A percentile compares a stretch with the other conserved stretches of the same genome.
Evolutionary conservation across 2,113 vertebrate genomes (phyloP).

Genomic region (Struthidea cinerea): DNA sequence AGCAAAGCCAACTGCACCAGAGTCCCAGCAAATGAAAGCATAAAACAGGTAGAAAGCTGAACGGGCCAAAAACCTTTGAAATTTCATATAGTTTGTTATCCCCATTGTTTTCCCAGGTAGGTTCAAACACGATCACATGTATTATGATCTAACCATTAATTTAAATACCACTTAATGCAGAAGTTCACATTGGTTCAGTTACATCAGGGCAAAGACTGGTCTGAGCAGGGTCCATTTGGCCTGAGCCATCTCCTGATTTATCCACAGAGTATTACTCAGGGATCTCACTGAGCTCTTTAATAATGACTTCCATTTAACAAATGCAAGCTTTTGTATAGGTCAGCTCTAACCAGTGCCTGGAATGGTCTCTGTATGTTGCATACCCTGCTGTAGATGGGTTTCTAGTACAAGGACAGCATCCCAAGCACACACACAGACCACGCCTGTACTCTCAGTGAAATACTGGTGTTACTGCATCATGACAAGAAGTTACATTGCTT

Average conservation of each 20-base stretch:
- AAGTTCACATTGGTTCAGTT: background rate
- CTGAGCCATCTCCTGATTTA: background rate
- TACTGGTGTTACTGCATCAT: background rate
- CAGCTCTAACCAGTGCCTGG: background rate
- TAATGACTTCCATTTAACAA: background rate
- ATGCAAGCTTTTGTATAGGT: background rate
- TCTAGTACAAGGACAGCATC: background rate
- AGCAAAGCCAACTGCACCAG: background rate
- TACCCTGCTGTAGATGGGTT: background rate
- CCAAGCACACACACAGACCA: accelerated
- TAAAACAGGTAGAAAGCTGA: background rate
- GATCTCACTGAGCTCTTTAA: background rate
- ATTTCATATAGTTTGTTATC: background rate
- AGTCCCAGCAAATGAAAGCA: background rate
- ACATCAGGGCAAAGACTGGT: background rate
- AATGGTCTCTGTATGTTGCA: background rate
- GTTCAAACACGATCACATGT: background rate
- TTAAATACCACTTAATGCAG: background rate
- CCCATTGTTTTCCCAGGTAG: background rate
- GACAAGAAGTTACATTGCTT: background rate
- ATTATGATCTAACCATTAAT: background rate
- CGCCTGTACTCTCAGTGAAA: background rate
- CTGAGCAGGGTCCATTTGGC: background rate
- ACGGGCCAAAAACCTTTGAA: background rate
- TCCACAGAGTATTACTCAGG: background rate